Evolutionary conservation across 2,113 vertebrate species (phyloP), one percentile per base, ranked within the genome.

Genomic region (Panthera leo): DNA sequence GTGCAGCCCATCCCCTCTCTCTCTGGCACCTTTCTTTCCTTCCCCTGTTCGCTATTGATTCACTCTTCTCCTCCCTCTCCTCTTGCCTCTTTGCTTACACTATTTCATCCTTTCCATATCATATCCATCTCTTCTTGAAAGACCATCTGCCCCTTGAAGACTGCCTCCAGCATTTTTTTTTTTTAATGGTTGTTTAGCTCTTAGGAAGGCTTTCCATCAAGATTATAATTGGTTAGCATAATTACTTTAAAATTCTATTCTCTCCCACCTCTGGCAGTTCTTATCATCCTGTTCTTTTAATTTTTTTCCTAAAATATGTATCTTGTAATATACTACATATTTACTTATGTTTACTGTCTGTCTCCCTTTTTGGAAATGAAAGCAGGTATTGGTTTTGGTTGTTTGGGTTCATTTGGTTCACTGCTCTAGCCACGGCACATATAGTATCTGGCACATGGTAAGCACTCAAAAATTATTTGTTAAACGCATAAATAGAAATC

Each of bases 241-340:
- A 9, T 92, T 85, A 45, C 10, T 58, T 85, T 89, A 85, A 94
- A 92, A 89, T 86, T 76, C 58, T 71, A n/a, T 31, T 53, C 31
- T 76, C 7, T 36, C 31, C 39, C 14, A 27, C 55, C 42, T 79
- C 12, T 18, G 39, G 7, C 25, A 65, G 34, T 70, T 58, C n/a
- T 31, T 65, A 27, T 71, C n/a, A 58, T 92, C 39, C 36, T 91
- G 55, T 53, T 75, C 7, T 82, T 36, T 48, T 27, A 78, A 23
- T 65, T 85, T 85, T 92, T 63, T 90, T 88, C 36, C 27, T 84
- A 39, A 82, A 88, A 93, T 73, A 36, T 4, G 4, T 82, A n/a
- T 48, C 25, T 94, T 53, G 78, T 79, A 36, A 27, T 1, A 21
- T 76, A 53, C 79, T 75, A 21, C 39, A 63, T 53, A n/a, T 80